Evolutionary conservation across 2,797 vertebrate genomes (phyloP).

Genomic region (Cyprinodon diabolis): DNA sequence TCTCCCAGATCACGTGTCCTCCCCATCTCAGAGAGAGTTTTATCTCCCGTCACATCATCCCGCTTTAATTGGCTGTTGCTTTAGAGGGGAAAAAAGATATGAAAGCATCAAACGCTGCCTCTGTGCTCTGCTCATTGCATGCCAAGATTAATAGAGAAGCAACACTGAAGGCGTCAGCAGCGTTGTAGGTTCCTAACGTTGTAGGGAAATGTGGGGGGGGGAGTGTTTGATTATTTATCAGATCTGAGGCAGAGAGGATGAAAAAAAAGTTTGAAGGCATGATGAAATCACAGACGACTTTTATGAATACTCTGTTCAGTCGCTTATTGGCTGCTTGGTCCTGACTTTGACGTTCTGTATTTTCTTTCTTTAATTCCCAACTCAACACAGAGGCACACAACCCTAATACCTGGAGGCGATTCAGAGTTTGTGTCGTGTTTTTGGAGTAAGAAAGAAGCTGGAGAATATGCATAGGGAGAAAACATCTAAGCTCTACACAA

Average conservation of each 20-base stretch:
- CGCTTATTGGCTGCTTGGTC: background rate
- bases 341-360: background rate
- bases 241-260: constrained; percentile 1
- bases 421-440: background rate
- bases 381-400: background rate
- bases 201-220: constrained; percentile 15
- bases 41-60: constrained; percentile 24
- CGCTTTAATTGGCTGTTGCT: constrained; percentile 47
- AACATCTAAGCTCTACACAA: background rate
- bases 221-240: background rate
- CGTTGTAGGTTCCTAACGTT: constrained; percentile 18
- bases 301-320: background rate
- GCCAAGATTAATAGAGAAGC: constrained; percentile 13
- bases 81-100: constrained; percentile 19
- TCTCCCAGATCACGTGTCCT: constrained; percentile 32
- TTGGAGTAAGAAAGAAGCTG: background rate
- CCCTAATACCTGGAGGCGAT: too few relatives aligned
- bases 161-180: constrained; percentile 12
- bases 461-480: background rate
- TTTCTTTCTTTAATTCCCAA: background rate
- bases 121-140: background rate
- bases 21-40: constrained; percentile 20
- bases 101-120: constrained; percentile 26
- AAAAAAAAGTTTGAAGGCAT: background rate
- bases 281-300: background rate